Evolutionary conservation across 2,797 vertebrate species (phyloP).

Genomic region (Myotis pilosus): DNA sequence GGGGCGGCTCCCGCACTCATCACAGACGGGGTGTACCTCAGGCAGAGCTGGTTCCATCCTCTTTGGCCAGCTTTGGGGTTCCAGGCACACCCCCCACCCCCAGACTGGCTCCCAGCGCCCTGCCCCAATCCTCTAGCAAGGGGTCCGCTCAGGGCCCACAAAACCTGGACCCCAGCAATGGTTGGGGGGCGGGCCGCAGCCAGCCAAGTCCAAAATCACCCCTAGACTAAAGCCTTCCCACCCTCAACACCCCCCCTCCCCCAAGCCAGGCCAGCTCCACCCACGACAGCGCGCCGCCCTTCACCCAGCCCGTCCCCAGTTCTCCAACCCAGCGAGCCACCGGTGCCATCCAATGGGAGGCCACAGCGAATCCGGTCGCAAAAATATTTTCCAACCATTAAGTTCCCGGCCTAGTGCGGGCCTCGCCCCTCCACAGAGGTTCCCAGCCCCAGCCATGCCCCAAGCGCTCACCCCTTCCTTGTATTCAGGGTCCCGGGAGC

Average conservation of each 20-base stretch:
- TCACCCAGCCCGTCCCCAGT: not conserved
- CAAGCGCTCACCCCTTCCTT: not conserved
- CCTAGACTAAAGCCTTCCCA: not conserved
- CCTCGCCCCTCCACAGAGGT: not conserved
- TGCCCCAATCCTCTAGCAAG: not conserved
- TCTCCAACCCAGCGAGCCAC: not conserved
- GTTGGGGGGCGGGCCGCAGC: too few relatives aligned
- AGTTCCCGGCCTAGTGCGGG: not conserved
- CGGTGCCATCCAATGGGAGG: not conserved
- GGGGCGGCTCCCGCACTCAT: not conserved
- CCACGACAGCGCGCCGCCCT: not conserved
- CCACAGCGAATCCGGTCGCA: not conserved
- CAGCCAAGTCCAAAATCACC: not conserved
- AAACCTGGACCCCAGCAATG: not conserved
- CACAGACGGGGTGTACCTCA: accelerated
- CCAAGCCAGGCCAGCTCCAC: not conserved
- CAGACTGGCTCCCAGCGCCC: not conserved
- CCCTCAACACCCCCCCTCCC: too few relatives aligned
- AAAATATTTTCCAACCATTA: not conserved
- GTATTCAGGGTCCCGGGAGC: not conserved
- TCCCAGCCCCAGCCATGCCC: not conserved
- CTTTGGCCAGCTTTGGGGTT: not conserved
- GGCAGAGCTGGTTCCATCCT: not conserved
- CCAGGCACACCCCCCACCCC: not conserved
- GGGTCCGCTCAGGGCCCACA: not conserved